Evolutionary conservation across 1,140 invertebrate genomes (phyloP).

Genomic region (Drosophila leontia): DNA sequence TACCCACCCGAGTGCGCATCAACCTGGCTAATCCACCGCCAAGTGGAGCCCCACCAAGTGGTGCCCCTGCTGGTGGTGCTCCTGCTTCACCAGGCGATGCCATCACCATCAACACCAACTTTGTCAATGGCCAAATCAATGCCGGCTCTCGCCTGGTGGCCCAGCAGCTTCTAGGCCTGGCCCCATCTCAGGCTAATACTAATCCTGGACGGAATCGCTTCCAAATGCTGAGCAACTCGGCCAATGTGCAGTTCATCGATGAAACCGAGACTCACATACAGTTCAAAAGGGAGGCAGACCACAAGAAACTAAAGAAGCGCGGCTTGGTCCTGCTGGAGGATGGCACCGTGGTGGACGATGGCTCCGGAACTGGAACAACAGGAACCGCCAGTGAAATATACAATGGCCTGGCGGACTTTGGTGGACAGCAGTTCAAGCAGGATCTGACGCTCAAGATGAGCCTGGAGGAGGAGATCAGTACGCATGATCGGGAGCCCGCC

Average conservation of each 20-base stretch:
- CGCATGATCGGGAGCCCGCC: slow-evolving; percentile 91
- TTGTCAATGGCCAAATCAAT: slow-evolving; percentile 87
- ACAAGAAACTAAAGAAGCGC: slow-evolving; percentile 85
- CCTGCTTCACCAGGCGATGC: slow-evolving; percentile 11
- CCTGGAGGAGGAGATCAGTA: slow-evolving; percentile 85
- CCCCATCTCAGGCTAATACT: slow-evolving; percentile 3
- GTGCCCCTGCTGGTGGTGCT: not conserved
- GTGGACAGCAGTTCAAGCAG: slow-evolving; percentile 86
- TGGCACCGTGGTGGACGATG: slow-evolving; percentile 89
- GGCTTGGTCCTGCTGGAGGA: slow-evolving; percentile 88
- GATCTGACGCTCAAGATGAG: slow-evolving; percentile 68
- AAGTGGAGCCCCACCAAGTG: not conserved
- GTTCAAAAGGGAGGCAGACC: slow-evolving; percentile 85
- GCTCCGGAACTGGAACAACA: slow-evolving; percentile 23
- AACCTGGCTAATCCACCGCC: slow-evolving; percentile 85
- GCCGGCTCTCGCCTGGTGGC: slow-evolving; percentile 86
- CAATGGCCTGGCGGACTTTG: slow-evolving; percentile 89
- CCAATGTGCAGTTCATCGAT: slow-evolving; percentile 86
- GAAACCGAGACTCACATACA: slow-evolving; percentile 85
- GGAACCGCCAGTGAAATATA: slow-evolving; percentile 40
- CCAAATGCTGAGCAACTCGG: slow-evolving; percentile 86
- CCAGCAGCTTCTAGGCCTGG: slow-evolving; percentile 85
- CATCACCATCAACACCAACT: slow-evolving; percentile 86
- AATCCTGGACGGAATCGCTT: slow-evolving; percentile 24
- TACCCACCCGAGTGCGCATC: slow-evolving; percentile 87